phyloP scores from a whole-genome alignment of 1,140 invertebrate species.

The Pissodes strobi region DNA sequence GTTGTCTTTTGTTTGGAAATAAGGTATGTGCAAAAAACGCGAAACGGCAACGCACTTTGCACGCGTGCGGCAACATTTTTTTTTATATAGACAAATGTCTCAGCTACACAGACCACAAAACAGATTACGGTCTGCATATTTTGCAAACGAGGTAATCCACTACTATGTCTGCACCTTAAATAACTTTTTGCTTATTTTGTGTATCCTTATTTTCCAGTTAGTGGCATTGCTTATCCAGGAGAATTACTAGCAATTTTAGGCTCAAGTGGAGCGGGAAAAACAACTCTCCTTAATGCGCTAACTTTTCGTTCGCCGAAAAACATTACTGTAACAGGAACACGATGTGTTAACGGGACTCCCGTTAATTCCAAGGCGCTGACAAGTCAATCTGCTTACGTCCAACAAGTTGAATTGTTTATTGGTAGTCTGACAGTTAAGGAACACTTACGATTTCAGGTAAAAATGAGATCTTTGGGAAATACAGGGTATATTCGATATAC shows the following conservation, averaged over 20 bases:
- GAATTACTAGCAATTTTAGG: slow-evolving; percentile 92
- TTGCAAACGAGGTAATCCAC: too few relatives aligned
- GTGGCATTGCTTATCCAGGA: slow-evolving; percentile 84
- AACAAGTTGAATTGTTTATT: slow-evolving; percentile 94
- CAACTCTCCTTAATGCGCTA: slow-evolving; percentile 88
- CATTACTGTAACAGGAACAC: slow-evolving; percentile 70
- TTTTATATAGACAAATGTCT: too few relatives aligned
- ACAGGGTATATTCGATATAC: too few relatives aligned
- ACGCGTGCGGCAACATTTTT: too few relatives aligned
- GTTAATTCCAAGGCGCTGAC: slow-evolving; percentile 70
- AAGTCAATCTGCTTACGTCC: slow-evolving; percentile 89
- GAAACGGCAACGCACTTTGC: too few relatives aligned
- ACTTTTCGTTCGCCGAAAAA: slow-evolving; percentile 76
- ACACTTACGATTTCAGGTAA: slow-evolving; percentile 85
- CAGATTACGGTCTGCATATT: too few relatives aligned
- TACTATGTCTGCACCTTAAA: too few relatives aligned
- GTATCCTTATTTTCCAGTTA: slow-evolving; percentile 63
- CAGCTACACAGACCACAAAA: too few relatives aligned
- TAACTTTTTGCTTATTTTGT: slow-evolving; percentile 3
- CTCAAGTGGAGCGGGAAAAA: slow-evolving; percentile 94
- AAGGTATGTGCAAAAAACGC: too few relatives aligned
- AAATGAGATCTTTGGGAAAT: too few relatives aligned
- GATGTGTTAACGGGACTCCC: slow-evolving; percentile 73
- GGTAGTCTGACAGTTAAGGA: slow-evolving; percentile 89
- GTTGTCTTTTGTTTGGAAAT: too few relatives aligned